Conservation (phyloP, 2,888 invertebrate genomes). For the Amphipoea oculea region DNA sequence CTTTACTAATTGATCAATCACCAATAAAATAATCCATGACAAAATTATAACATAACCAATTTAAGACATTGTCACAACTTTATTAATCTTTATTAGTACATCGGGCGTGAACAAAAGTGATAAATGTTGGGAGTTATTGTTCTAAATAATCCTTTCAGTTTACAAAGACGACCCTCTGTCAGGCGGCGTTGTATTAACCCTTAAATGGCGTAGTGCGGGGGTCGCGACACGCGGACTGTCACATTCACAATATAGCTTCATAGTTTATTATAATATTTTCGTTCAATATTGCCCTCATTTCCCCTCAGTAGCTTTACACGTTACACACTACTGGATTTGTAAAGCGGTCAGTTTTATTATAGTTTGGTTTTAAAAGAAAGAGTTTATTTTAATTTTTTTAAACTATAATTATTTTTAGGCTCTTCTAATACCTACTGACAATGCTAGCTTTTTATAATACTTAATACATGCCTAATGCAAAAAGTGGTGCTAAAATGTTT, state of each 20-base stretch:
- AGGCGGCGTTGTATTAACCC: conserved; percentile 79
- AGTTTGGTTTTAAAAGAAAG: not conserved
- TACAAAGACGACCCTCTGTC: conserved; percentile 86
- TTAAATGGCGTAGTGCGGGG: conserved; percentile 81
- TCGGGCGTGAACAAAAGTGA: conserved; percentile 83
- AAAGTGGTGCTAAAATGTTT: not conserved
- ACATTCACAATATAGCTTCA: conserved; percentile 88
- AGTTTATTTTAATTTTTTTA: no score
- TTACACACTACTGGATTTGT: conserved; percentile 68
- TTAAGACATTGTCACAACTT: conserved; percentile 77
- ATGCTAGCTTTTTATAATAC: not conserved
- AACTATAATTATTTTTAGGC: not conserved
- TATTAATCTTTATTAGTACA: conserved; percentile 81
- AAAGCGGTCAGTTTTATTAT: conserved; percentile 8
- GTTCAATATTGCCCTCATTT: conserved; percentile 83
- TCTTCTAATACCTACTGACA: not conserved
- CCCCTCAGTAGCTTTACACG: conserved; percentile 69
- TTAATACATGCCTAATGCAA: no score
- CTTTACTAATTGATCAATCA: conserved; percentile 46
- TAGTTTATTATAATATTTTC: conserved; percentile 89
- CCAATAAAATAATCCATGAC: conserved; percentile 27
- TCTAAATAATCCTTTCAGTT: conserved; percentile 86
- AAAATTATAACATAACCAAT: conserved; percentile 62
- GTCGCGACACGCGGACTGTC: conserved; percentile 88
- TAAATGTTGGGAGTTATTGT: conserved; percentile 85